Evolutionary conservation across 2,888 invertebrate species (phyloP), one percentile per base, ranked within the genome.

Genomic region (Heliconius erato): DNA sequence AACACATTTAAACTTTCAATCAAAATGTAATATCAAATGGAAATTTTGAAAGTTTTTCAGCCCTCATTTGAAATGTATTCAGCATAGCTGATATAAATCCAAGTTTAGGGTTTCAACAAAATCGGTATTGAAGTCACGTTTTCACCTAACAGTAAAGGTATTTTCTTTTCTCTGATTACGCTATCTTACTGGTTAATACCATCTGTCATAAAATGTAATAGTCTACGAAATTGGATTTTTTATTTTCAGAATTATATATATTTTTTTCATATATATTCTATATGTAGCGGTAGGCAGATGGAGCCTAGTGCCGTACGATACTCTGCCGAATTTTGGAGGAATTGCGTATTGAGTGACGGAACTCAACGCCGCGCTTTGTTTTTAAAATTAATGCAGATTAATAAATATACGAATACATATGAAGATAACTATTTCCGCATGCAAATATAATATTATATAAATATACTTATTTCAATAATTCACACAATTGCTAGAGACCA

Each of bases 201-300:
- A 23, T 76, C 78, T 78, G 44, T 78, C 78, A 78, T 78, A 78
- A 78, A 78, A 44, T 78, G 16, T 65, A 78, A 78, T 67, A 19
- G 23, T 44, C 44, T 67, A 49, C 67, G 26, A 78, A 78, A 67
- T 78, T 78, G 40, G 63, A n/a, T 63, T 4, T 74, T 74, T 74
- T 59, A 23, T 23, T 26, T 12, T 28, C 26, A n/a, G 67, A 28
- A 28, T 67, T 69, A 32, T 28, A 26, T 28, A 1, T 6, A 0
- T 9, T 1, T 16, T 67, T 67, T 16, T 28, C 28, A 40, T 40
- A 40, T 40, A 40, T 40, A 40, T 11, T 1, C 40, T 40, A 40
- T 9, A 35, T 35, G 35, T 35, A 35, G 0, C 35, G 5, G 4
- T 26, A 26, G 26, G 5, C 28, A 26, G 12, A 67, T 9, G 3